A percentile compares a stretch with the other conserved stretches of the same genome.
phyloP scores from a whole-genome alignment of 2,888 invertebrate species.

The Camponotus fellah region DNA sequence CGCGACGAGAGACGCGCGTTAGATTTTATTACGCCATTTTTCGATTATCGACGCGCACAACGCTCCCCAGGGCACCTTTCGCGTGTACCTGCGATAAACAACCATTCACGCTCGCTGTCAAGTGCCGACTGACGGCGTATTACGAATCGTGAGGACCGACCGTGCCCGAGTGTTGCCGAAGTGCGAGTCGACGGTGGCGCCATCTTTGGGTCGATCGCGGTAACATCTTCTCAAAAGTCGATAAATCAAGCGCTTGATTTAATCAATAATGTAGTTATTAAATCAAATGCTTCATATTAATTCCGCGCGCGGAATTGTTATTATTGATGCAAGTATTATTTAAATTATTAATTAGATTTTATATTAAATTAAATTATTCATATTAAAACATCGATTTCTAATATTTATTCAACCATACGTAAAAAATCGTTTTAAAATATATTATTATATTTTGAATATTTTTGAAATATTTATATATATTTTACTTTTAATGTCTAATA shows the following conservation, averaged over 20 bases:
- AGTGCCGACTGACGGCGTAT: slow-evolving; percentile 77
- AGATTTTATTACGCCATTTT: slow-evolving; percentile 79
- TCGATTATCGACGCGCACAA: slow-evolving; percentile 67
- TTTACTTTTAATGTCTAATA: neutral
- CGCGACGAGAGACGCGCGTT: slow-evolving; percentile 46
- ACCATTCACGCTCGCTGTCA: slow-evolving; percentile 74
- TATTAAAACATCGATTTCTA: neutral
- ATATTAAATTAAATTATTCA: neutral
- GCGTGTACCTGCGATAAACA: slow-evolving; percentile 55
- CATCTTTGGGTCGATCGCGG: neutral
- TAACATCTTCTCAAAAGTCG: neutral
- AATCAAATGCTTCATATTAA: too few relatives aligned
- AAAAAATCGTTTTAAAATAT: neutral
- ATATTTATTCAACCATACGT: neutral
- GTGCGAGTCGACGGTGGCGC: neutral
- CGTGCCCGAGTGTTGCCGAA: slow-evolving; percentile 49
- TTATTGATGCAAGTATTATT: neutral
- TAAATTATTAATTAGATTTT: neutral
- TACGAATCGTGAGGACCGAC: slow-evolving; percentile 61
- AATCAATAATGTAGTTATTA: too few relatives aligned
- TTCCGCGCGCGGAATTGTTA: neutral
- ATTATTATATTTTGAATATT: too few relatives aligned
- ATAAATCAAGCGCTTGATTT: neutral
- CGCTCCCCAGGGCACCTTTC: slow-evolving; percentile 51
- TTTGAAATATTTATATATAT: too few relatives aligned